Evolutionary conservation across 2,888 invertebrate genomes (phyloP).

Genomic region (Patella ulyssiponensis): DNA sequence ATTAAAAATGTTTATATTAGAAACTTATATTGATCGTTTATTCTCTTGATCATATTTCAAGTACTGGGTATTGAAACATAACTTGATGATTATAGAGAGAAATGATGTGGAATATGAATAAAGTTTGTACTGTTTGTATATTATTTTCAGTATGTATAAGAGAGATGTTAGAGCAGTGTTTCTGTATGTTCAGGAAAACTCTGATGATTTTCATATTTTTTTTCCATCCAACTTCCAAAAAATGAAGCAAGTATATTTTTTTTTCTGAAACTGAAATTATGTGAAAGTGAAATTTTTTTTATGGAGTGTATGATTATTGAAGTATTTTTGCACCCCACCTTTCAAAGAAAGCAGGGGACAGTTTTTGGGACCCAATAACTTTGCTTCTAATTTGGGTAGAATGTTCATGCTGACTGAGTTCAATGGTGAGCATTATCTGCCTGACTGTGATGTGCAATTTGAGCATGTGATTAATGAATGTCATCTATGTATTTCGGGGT

Average conservation of each 20-base stretch:
- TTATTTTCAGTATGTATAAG: conserved; percentile 85
- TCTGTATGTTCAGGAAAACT: conserved; percentile 97
- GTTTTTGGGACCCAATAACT: no score
- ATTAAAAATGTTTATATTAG: background rate
- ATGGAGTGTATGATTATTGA: no score
- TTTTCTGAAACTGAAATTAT: background rate
- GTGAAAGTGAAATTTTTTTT: background rate
- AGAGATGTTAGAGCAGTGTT: conserved; percentile 95
- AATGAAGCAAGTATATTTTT: conserved; percentile 75
- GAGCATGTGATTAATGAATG: no score
- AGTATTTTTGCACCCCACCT: no score
- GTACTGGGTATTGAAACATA: background rate
- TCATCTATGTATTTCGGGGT: no score
- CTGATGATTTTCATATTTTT: conserved; percentile 91
- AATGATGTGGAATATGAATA: background rate
- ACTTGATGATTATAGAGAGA: background rate
- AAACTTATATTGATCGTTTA: conserved; percentile 9
- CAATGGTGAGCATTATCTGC: no score
- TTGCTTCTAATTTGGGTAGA: no score
- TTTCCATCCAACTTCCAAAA: conserved; percentile 91
- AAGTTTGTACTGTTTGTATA: background rate
- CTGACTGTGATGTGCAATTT: no score
- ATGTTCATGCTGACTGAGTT: no score
- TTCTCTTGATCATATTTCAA: conserved; percentile 12
- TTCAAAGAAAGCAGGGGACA: no score